Base-by-base conservation (phyloP, 2,113 vertebrate species). In the Sardina pilchardus region DNA sequence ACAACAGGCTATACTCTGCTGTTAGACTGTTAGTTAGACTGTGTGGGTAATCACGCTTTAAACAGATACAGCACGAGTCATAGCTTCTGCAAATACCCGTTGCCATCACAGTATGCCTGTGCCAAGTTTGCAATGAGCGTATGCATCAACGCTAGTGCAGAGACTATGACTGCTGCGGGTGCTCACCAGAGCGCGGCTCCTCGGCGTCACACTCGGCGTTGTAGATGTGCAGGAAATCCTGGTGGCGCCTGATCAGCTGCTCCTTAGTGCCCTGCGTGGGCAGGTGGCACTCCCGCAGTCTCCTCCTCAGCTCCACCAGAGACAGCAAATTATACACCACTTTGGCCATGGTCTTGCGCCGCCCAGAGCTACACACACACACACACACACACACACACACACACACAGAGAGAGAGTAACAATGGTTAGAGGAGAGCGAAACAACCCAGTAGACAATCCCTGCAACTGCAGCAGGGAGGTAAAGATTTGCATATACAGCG, bases 141-240 rank as follows among this genome's bases (percentile, higher is more conserved):
- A 19, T 17, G 16, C 17, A 14, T 53, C 45, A 9, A 9, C 45
- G 12, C 45, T 47, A 0, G 50, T 17, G 19, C 16, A 53, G 50
- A 53, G 14, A 0, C 4, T 17, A 4, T 0, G 17, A 53, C 14
- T 53, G 50, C 2, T 0, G 48, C 48, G 17, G 12, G 16, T 39
- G 17, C 84, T 8, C 78, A 98, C 98, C 97, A 91, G 97, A 92
- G 91, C 95, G 97, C 75, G 98, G 98, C 44, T 93, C 92, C 0
- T 98, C 91, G n/a, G 98, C 93, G 85, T 99, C 98, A 86, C 98
- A 98, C 67, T 99, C 95, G 1, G 98, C 94, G 4, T 99, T 99
- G 90, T 97, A 98, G 87, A 96, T 93, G 24, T 97, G 96, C 47
- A 97, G 94, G 89, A 98, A 99, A 0, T 97, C 97, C 81, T 96